Evolutionary conservation across 2,888 invertebrate genomes (phyloP).

Genomic region (Argyra leucocephala): DNA sequence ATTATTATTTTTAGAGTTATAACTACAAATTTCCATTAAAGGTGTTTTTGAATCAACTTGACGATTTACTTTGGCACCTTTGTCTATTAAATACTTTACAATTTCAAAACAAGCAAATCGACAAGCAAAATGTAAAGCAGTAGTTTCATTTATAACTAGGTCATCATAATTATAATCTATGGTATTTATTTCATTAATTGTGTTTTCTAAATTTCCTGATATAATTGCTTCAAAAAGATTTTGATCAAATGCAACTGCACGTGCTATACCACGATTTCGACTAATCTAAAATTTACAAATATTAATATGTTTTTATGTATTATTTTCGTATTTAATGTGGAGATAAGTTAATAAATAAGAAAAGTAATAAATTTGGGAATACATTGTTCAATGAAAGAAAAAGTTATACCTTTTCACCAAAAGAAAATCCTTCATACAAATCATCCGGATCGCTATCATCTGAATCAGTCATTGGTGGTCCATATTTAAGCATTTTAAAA

Average conservation of each 20-base stretch:
- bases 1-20: conserved; percentile 18
- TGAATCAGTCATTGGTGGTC: conserved; percentile 36
- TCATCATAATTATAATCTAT: conserved; percentile 27
- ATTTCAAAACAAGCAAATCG: conserved; percentile 31
- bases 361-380: neutral
- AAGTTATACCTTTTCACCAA: conserved; percentile 32
- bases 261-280: conserved; percentile 14
- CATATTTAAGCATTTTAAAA: conserved; percentile 23
- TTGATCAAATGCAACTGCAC: conserved; percentile 23
- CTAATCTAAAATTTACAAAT: conserved; percentile 18
- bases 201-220: conserved; percentile 27
- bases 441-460: conserved; percentile 29
- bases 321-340: too few species aligned
- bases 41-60: conserved; percentile 35
- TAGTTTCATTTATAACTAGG: conserved; percentile 26
- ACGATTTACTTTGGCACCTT: conserved; percentile 33
- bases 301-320: conserved; percentile 7
- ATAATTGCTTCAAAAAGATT: conserved; percentile 28
- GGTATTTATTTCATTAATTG: conserved; percentile 28
- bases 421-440: conserved; percentile 37
- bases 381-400: neutral
- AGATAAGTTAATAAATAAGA: too few species aligned
- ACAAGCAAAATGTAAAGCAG: conserved; percentile 33
- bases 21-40: conserved; percentile 36
- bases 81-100: conserved; percentile 31